These are phyloP conservation scores for Falco novaeseelandiae DNA, from an alignment of 2,797 vertebrate species.

Conservation along the genomic window DNA sequence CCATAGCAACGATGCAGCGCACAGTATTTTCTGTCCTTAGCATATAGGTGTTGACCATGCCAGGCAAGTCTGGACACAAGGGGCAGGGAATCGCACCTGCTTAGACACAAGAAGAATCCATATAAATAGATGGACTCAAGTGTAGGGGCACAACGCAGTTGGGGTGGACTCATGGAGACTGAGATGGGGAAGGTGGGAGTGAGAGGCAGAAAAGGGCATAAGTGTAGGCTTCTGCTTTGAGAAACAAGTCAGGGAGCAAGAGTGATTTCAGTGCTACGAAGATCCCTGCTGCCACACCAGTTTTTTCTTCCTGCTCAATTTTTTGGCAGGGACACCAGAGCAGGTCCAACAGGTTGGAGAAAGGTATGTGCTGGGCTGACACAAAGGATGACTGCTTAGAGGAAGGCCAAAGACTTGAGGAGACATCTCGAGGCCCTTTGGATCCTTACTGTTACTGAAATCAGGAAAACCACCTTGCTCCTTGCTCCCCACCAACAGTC, in stretches of 20 bases:
- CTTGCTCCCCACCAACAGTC: neutral
- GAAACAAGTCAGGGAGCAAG: neutral
- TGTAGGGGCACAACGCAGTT: neutral
- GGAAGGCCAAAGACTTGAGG: neutral
- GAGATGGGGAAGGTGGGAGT: neutral
- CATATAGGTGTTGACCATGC: fast-evolving
- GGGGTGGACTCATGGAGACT: neutral
- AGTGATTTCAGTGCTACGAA: neutral
- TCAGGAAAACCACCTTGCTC: neutral
- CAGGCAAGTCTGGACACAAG: neutral
- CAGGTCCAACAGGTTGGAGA: neutral
- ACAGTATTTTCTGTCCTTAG: neutral
- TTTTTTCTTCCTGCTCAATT: neutral
- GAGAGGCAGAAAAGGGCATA: neutral
- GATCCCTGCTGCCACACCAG: neutral
- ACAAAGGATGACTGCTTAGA: neutral
- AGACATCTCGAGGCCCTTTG: neutral
- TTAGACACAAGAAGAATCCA: neutral
- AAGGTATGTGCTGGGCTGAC: neutral
- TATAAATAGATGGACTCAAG: neutral
- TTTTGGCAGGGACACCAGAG: neutral
- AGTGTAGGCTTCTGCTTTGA: neutral
- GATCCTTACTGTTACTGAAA: neutral
- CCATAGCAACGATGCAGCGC: no score
- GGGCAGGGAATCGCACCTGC: neutral